A percentile compares a stretch with the other conserved stretches of the same genome.
phyloP scores from a whole-genome alignment of 2,888 invertebrate species.

The Alsophila aescularia region DNA sequence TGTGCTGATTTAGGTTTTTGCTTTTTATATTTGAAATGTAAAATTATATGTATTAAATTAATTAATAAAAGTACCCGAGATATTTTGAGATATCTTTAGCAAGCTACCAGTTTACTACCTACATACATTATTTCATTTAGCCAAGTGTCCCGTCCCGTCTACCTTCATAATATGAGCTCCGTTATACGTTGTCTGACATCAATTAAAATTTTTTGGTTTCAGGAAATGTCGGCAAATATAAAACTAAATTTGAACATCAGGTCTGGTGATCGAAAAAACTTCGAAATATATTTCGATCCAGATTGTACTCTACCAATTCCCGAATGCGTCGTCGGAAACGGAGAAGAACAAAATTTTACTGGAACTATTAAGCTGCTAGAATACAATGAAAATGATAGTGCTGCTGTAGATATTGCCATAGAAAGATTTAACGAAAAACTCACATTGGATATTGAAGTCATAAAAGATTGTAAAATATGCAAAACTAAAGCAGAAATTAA shows the following conservation, averaged over 20 bases:
- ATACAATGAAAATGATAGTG: constrained; percentile 81
- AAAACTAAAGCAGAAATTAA: constrained; percentile 49
- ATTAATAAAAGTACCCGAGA: no score
- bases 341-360: constrained; percentile 57
- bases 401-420: constrained; percentile 86
- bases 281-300: constrained; percentile 76
- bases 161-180: no score
- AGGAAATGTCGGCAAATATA: constrained; percentile 57
- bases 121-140: no score
- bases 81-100: no score
- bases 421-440: constrained; percentile 89
- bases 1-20: no score
- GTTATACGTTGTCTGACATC: no score
- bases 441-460: constrained; percentile 86
- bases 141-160: no score
- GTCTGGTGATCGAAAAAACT: constrained; percentile 41
- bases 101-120: no score
- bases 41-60: no score
- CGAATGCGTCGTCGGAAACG: constrained; percentile 48
- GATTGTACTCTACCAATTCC: constrained; percentile 45
- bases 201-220: constrained; percentile 32
- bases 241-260: constrained; percentile 50
- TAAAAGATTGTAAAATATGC: constrained; percentile 91
- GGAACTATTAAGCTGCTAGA: constrained; percentile 83
- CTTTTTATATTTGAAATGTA: no score